These are phyloP conservation scores for Augochlora pura DNA, from an alignment of 1,140 invertebrate species.

Conservation along the genomic window DNA sequence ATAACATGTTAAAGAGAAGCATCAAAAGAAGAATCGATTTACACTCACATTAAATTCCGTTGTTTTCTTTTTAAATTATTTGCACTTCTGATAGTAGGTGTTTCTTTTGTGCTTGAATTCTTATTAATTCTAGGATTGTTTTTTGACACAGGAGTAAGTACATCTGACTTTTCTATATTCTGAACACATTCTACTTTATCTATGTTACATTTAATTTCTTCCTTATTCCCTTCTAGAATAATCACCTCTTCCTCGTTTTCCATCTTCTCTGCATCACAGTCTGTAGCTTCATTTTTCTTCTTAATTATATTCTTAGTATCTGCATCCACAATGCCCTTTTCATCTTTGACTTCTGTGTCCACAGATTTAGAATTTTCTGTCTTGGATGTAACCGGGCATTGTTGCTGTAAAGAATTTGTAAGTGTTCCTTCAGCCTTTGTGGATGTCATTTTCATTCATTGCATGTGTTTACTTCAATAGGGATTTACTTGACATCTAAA, in stretches of 20 bases:
- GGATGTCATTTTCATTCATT: constrained; percentile 27
- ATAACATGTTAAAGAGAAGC: background rate
- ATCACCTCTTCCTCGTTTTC: constrained; percentile 35
- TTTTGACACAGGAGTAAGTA: background rate
- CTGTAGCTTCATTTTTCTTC: background rate
- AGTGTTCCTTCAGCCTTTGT: background rate
- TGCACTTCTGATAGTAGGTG: constrained; percentile 17
- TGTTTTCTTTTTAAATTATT: constrained; percentile 58
- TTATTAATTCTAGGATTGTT: constrained; percentile 31
- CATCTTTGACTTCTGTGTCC: background rate
- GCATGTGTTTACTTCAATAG: constrained; percentile 1
- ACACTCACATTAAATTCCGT: constrained; percentile 55
- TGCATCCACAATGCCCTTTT: background rate
- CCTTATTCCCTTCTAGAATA: background rate
- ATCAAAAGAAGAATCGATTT: constrained; percentile 1
- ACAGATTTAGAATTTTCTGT: background rate
- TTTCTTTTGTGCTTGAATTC: constrained; percentile 16
- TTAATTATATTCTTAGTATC: background rate
- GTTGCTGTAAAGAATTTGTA: background rate
- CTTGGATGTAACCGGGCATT: background rate
- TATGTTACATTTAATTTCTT: constrained; percentile 20
- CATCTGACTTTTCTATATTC: background rate
- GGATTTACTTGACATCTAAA: constrained; percentile 3
- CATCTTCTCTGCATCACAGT: constrained; percentile 34
- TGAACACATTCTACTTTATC: constrained; percentile 30